A percentile compares a stretch with the other conserved stretches of the same genome.
Evolutionary conservation across 2,888 invertebrate genomes (phyloP).

Genomic region (Noctua janthe): DNA sequence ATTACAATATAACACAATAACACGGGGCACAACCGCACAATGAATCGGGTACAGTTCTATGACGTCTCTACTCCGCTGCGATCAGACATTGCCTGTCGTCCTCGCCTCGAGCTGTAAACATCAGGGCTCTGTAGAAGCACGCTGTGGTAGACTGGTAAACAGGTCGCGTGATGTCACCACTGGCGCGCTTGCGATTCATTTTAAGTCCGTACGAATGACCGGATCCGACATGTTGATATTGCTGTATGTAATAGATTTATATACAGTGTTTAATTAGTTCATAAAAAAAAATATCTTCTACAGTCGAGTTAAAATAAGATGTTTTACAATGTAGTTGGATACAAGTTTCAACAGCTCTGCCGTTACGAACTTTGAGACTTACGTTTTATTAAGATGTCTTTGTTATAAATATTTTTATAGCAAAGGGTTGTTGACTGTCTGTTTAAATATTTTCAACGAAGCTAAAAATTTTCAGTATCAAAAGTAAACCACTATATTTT

Average conservation of each 20-base stretch:
- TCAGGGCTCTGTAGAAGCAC: too few species aligned
- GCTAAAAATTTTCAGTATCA: not conserved
- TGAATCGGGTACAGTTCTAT: too few species aligned
- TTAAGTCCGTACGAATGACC: too few species aligned
- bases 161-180: too few species aligned
- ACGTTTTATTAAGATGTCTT: slow-evolving; percentile 46
- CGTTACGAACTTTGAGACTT: slow-evolving; percentile 55
- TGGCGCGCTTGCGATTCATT: too few species aligned
- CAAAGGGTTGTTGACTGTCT: slow-evolving; percentile 38
- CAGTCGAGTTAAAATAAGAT: slow-evolving; percentile 32
- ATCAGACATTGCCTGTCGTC: too few species aligned
- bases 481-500: slow-evolving; percentile 25
- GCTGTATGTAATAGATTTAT: not conserved
- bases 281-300: not conserved
- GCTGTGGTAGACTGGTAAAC: too few species aligned
- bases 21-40: too few species aligned
- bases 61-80: too few species aligned
- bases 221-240: not conserved
- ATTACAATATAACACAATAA: too few species aligned
- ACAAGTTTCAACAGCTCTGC: slow-evolving; percentile 51
- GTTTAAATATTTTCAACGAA: slow-evolving; percentile 34
- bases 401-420: slow-evolving; percentile 51
- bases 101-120: too few species aligned
- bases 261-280: not conserved
- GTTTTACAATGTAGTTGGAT: slow-evolving; percentile 31